Evolutionary conservation across 2,888 invertebrate genomes (phyloP).

Genomic region (Exocentrus adspersus): DNA sequence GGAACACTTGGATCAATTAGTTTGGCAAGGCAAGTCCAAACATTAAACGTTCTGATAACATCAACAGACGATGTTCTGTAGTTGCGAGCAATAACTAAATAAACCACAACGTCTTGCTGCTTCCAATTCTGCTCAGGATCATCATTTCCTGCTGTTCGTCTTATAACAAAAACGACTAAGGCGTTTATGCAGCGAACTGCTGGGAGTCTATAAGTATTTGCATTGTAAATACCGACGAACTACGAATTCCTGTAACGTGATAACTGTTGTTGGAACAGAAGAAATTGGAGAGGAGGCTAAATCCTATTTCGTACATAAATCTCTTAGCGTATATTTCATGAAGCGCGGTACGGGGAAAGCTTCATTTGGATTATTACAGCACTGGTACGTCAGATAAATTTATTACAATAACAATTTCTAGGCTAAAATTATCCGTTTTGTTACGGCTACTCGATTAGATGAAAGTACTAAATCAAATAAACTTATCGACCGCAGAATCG

Average conservation of each 20-base stretch:
- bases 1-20: slow-evolving; percentile 15
- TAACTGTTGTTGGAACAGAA: too few species aligned
- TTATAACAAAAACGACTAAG: neutral
- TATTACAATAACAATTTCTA: too few species aligned
- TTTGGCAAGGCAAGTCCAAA: slow-evolving; percentile 8
- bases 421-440: neutral
- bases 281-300: too few species aligned
- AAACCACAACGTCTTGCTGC: neutral
- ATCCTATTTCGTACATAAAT: too few species aligned
- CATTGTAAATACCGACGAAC: neutral
- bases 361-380: too few species aligned
- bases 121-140: neutral
- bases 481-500: slow-evolving; percentile 14
- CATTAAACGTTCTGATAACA: slow-evolving; percentile 9
- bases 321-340: too few species aligned
- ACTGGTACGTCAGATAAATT: too few species aligned
- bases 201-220: neutral
- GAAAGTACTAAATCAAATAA: neutral
- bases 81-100: neutral
- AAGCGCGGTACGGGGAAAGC: too few species aligned
- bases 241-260: too few species aligned
- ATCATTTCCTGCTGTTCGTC: neutral
- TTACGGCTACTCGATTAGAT: neutral
- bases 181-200: neutral
- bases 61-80: neutral